Evolutionary conservation across 1,140 invertebrate species (phyloP), one percentile per base, ranked within the genome.

Genomic region (Oppia nitens): DNA sequence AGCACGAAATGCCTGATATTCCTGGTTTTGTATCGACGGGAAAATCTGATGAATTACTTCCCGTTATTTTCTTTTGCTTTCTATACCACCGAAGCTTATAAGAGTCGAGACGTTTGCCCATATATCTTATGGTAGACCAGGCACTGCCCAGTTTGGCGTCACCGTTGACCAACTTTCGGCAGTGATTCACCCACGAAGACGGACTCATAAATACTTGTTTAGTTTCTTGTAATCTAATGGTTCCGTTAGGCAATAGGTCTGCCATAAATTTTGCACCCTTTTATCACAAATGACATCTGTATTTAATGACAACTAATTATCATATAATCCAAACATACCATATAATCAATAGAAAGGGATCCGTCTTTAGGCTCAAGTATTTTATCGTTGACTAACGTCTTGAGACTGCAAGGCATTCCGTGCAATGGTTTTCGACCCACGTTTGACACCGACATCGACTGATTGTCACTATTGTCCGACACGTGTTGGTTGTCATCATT

Each of bases 131-230:
- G 2, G 74, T 88, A 6, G 86, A 85, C 87, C 87, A 91, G 2
- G 87, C 87, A 76, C 87, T 91, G 1, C 87, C 87, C 52, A 85
- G 87, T 68, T 88, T 89, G 69, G 90, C 90, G 55, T 87, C 83
- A 3, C 87, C 86, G 73, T 91, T 91, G 21, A 90, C 84, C 51
- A 89, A 84, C 61, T 85, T 78, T 67, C 91, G 91, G 69, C 88
- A 92, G 68, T 88, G 82, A 66, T 87, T 85, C 0, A 87, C 87
- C 88, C 87, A 92, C 2, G 87, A 84, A 66, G 85, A 88, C 23
- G 87, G 87, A n/a, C 86, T 87, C 59, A 82, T 80, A 71, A 90
- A 92, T 65, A 87, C 78, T 61, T 87, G 82, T 69, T 85, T 82
- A 53, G 84, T 86, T 73, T 89, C 86, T 71, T 85, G 82, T 60